A percentile compares a stretch with the other conserved stretches of the same genome.
Conservation (phyloP, 2,888 invertebrate species). For the Abscondita cerata region DNA sequence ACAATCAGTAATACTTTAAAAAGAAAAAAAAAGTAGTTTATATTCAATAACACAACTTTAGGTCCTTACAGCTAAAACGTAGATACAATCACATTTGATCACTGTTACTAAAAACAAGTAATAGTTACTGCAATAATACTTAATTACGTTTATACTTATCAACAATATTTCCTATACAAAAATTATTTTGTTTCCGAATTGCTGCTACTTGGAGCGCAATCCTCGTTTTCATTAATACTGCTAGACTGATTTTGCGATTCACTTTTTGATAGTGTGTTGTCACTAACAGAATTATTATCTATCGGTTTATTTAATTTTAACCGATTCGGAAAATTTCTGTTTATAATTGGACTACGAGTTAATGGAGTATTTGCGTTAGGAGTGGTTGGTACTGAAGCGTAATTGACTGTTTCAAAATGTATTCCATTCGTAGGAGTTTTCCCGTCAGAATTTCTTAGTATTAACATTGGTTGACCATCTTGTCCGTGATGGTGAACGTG, state of each 20-base stretch:
- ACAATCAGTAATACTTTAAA: too few relatives aligned
- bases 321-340: slow-evolving; percentile 1
- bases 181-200: slow-evolving; percentile 16
- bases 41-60: slow-evolving; percentile 7
- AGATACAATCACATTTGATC: slow-evolving; percentile 25
- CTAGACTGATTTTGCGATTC: slow-evolving; percentile 1
- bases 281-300: slow-evolving; percentile 11
- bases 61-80: slow-evolving; percentile 1
- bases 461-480: slow-evolving; percentile 40
- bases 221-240: slow-evolving; percentile 7
- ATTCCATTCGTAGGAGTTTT: slow-evolving; percentile 14
- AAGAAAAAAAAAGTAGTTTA: too few relatives aligned
- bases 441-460: slow-evolving; percentile 18
- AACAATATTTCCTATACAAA: neutral
- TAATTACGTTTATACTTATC: neutral
- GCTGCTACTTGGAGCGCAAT: slow-evolving; percentile 11
- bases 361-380: slow-evolving; percentile 20
- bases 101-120: neutral
- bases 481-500: slow-evolving; percentile 58
- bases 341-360: slow-evolving; percentile 16
- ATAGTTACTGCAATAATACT: neutral
- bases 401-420: slow-evolving; percentile 19
- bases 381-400: slow-evolving; percentile 1
- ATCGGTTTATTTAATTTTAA: slow-evolving; percentile 7
- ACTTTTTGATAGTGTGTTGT: slow-evolving; percentile 3